Conservation (phyloP, 2,888 invertebrate species). For the Athalia rosae region DNA sequence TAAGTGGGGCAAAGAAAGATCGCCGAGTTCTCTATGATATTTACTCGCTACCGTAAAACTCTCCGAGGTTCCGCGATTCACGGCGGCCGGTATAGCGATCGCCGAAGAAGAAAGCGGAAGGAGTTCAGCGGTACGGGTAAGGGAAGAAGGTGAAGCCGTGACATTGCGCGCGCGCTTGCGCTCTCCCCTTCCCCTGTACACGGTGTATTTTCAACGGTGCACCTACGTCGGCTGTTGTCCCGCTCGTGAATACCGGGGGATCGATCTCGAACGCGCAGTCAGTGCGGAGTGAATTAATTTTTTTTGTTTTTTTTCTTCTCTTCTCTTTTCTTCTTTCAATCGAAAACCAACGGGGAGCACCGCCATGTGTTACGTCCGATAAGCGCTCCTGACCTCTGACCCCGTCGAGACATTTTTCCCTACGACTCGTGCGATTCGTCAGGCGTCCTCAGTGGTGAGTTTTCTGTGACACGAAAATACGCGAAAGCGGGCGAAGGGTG, state of each 20-base stretch:
- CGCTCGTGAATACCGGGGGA: not conserved
- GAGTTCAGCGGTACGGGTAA: too few species aligned
- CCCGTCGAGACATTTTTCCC: too few species aligned
- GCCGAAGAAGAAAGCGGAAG: constrained; percentile 30
- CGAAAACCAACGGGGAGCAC: too few species aligned
- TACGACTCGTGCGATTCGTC: too few species aligned
- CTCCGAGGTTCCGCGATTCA: too few species aligned
- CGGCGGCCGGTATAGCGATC: not conserved
- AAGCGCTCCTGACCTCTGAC: not conserved
- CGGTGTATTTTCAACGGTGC: constrained; percentile 55
- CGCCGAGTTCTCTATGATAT: not conserved
- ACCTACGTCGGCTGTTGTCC: too few species aligned
- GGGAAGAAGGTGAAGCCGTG: constrained; percentile 64
- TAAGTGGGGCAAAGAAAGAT: constrained; percentile 53
- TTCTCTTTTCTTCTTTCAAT: too few species aligned
- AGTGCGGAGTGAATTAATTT: not conserved
- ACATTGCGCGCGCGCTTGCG: constrained; percentile 65
- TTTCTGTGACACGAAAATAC: too few species aligned
- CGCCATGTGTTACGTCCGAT: not conserved
- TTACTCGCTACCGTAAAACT: not conserved
- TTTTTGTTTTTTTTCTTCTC: constrained; percentile 23
- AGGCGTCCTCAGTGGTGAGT: too few species aligned
- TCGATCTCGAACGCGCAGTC: not conserved
- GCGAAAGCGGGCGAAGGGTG: too few species aligned
- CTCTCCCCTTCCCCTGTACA: too few species aligned